Percentiles rank a stretch among this genome's conserved stretches.
Conservation (phyloP, 2,797 vertebrate genomes). For the Myiotriccus ornatus region DNA sequence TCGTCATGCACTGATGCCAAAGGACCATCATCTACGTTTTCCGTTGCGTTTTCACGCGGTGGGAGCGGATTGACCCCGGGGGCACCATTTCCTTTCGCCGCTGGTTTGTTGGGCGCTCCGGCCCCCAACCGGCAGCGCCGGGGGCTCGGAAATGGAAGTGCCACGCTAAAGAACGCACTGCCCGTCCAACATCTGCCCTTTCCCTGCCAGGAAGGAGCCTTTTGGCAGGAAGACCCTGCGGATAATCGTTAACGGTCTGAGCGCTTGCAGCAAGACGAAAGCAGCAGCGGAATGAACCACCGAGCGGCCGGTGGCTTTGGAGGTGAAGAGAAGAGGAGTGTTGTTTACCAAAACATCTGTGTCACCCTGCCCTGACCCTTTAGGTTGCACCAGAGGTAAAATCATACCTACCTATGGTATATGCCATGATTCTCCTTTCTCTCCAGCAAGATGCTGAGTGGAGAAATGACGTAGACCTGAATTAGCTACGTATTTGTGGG, state of each 20-base stretch:
- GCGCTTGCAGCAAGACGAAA: constrained; percentile 68
- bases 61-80: background rate
- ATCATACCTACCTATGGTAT: constrained; percentile 72
- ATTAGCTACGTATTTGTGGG: constrained; percentile 68
- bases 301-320: background rate
- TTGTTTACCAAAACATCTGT: constrained; percentile 57
- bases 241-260: background rate
- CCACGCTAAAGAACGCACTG: background rate
- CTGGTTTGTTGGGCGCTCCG: background rate
- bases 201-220: background rate
- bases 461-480: constrained; percentile 71
- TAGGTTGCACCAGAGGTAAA: constrained; percentile 53
- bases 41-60: background rate
- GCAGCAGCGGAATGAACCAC: constrained; percentile 49
- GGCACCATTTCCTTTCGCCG: background rate
- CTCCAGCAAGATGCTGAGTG: constrained; percentile 75
- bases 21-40: background rate
- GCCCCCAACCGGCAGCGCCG: background rate
- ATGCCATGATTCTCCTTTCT: constrained; percentile 74
- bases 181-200: background rate
- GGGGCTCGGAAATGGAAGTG: background rate
- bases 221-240: background rate
- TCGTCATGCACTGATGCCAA: background rate
- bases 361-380: constrained; percentile 24
- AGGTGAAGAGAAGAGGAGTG: constrained; percentile 43